A percentile compares a stretch with the other conserved stretches of the same genome.
These are phyloP conservation scores for Entosphenus tridentatus DNA, from an alignment of 2,113 vertebrate species.

Conservation along the genomic window DNA sequence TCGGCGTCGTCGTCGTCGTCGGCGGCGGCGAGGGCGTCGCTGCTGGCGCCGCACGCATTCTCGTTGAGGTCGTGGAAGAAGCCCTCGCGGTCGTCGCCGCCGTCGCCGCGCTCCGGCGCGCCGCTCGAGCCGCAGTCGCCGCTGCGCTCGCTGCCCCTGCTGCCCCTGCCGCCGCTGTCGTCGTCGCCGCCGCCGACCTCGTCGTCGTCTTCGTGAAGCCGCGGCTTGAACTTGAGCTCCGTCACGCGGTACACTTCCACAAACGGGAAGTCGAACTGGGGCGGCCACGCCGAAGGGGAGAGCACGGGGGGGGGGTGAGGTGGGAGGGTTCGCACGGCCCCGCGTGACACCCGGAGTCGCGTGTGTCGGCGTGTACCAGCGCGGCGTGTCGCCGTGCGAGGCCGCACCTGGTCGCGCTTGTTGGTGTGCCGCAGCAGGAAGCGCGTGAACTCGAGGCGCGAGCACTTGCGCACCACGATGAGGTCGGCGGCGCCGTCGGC, in stretches of 20 bases:
- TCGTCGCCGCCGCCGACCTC: constrained; percentile 10
- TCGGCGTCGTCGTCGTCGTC: no score
- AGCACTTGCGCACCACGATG: constrained; percentile 33
- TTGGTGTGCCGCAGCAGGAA: constrained; percentile 36
- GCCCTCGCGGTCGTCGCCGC: constrained; percentile 6
- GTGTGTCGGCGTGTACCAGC: no score
- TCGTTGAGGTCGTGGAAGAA: no score
- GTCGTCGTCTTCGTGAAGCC: constrained; percentile 14
- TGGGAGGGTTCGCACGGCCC: no score
- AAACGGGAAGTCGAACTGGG: constrained; percentile 41
- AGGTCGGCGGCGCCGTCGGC: constrained; percentile 43
- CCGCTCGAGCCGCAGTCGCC: not conserved
- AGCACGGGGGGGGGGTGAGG: not conserved
- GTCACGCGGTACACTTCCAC: constrained; percentile 41
- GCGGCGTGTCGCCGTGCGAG: no score
- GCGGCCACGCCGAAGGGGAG: not conserved
- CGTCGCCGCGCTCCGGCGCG: not conserved
- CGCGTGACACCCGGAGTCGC: no score
- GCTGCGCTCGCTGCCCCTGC: not conserved
- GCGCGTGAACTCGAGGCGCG: constrained; percentile 26
- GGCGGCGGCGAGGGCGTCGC: no score
- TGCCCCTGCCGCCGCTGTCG: constrained; percentile 17
- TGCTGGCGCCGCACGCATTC: no score
- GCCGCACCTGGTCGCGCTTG: constrained; percentile 30
- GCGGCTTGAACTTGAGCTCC: constrained; percentile 25